Base-by-base conservation (phyloP, 2,113 vertebrate species). In the Xenopus laevis region DNA sequence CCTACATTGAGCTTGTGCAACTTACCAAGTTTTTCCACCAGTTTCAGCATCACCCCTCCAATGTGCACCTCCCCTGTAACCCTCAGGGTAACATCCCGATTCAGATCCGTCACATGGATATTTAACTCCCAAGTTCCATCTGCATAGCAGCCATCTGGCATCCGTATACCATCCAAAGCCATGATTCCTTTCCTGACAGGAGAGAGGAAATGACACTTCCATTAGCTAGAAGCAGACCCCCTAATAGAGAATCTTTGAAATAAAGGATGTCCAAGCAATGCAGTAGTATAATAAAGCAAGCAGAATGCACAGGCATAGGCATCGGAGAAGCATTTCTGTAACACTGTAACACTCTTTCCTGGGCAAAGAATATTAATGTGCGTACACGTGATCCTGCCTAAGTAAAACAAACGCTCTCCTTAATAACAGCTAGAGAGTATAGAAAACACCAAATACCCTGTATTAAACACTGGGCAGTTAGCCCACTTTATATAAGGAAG, bases 111-210 rank as follows among this genome's bases (percentile, higher is more conserved):
- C 83, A 98, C 94, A 74, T 96, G 93, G 86, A 99, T 96, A 82
- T 94, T 96, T 84, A 99, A 83, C 81, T 98, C 96, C 97, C 97
- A 99, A 1, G 97, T 99, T 84, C 97, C 97, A 1, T 99, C 97
- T 10, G 96, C 97, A 55, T 98, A 99, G 86, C 95, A 97, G 93
- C 97, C 97, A 89, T 99, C 97, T 79, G 96, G 95, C 97, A 99
- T 98, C 88, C 97, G 92, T 85, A 98, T 99, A 87, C 96, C 97
- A 77, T 98, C 97, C 92, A 98, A 89, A 82, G 97, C 96, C 97
- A 97, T 97, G 89, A 84, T 82, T 86, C 81, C 83, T 47, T 90
- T 88, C 86, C 86, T 89, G 89, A 78, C 47, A 69, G 47, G 47
- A 57, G 13, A 60, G 13, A 76, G 66, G 55, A 76, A 76, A 64